Base-by-base conservation (phyloP, 2,113 vertebrate genomes). In the Okapia johnstoni region DNA sequence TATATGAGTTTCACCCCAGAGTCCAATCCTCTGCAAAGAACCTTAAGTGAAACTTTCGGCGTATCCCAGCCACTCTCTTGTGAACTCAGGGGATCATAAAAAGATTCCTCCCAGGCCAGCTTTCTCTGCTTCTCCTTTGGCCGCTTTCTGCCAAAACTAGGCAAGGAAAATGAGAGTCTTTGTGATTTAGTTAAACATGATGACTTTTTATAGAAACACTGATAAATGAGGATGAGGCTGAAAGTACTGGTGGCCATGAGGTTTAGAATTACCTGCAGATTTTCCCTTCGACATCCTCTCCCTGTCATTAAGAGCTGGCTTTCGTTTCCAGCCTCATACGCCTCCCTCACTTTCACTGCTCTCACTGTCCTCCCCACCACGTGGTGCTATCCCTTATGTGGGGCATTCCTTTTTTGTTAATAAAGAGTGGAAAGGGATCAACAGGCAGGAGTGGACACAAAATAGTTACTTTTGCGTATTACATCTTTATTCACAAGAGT, bases 1-100 rank as follows among this genome's bases (percentile, higher is more conserved):
- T 93, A 92, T 33, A 93, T 66, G 85, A 95, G 88, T 96, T 98
- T 92, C 88, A 87, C 52, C 83, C 73, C 86, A 88, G 76, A 98
- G 81, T 86, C 55, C 57, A 61, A 46, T 61, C 36, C 40, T 76
- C 83, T 58, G 83, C 36, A 88, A 95, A 96, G 52, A 86, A 52
- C 36, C 25, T 43, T 76, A 93, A 90, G 36, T 48, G 80, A 96
- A 93, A 86, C 17, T 81, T 77, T 23, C 28, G 77, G 28, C 15
- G 36, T n/a, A 48, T 28, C 36, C 61, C 43, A 61, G 26, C 23
- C 77, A 50, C 26, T 86, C 93, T 95, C 89, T n/a, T 57, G 89
- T 81, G 43, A 93, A 83, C 85, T 85, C n/a, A 10, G 19, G 76
- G 60, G 86, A 92, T 90, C 55, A 33, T 61, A 77, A 61, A 73